A percentile compares a stretch with the other conserved stretches of the same genome.
Evolutionary conservation across 1,140 invertebrate genomes (phyloP).

Genomic region (Gryon sp.): DNA sequence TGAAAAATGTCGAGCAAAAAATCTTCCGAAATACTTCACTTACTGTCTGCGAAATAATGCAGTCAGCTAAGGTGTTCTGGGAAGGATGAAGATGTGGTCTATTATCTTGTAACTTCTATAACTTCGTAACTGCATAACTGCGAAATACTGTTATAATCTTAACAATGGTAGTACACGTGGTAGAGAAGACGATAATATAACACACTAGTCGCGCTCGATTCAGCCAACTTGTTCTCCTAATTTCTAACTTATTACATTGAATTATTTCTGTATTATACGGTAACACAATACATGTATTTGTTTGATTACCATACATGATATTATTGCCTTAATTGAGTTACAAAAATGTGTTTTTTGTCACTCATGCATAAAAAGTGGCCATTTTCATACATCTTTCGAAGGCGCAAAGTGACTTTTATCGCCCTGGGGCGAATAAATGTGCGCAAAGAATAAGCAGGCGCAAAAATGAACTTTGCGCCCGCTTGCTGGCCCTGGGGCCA

Average conservation of each 20-base stretch:
- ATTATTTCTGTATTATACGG: constrained; percentile 27
- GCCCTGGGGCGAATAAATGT: too few relatives aligned
- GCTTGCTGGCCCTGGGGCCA: too few relatives aligned
- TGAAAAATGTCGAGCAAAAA: constrained; percentile 51
- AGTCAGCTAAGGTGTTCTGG: constrained; percentile 56
- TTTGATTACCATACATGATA: too few relatives aligned
- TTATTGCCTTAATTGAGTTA: too few relatives aligned
- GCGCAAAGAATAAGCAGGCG: too few relatives aligned
- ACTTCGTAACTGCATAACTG: constrained; percentile 62
- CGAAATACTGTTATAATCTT: constrained; percentile 59
- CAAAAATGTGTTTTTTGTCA: too few relatives aligned
- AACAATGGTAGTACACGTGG: constrained; percentile 51
- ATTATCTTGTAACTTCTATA: constrained; percentile 60
- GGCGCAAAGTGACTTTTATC: too few relatives aligned
- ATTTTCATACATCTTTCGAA: too few relatives aligned
- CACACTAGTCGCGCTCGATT: constrained; percentile 52
- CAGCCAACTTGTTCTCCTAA: constrained; percentile 51
- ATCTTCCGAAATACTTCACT: constrained; percentile 59
- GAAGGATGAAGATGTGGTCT: constrained; percentile 50
- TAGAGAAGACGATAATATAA: constrained; percentile 45
- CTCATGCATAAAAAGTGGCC: too few relatives aligned
- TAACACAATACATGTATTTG: background rate
- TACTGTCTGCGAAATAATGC: constrained; percentile 53
- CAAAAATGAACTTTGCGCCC: too few relatives aligned
- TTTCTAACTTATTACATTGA: constrained; percentile 52